These are phyloP conservation scores for Alentia gelatinosa DNA, from an alignment of 2,888 invertebrate genomes.

Conservation along the genomic window DNA sequence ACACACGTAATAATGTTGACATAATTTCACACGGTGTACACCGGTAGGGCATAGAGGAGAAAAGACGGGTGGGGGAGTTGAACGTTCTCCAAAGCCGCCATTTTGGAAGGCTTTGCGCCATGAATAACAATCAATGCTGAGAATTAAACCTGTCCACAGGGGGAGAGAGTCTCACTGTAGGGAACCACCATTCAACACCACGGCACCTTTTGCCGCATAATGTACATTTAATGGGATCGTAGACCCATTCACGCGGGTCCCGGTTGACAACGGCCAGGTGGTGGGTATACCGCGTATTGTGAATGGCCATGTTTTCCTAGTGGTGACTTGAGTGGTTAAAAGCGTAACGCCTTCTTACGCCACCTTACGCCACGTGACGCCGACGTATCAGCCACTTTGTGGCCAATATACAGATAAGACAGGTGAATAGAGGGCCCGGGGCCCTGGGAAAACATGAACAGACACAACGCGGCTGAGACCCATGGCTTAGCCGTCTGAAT, in stretches of 20 bases:
- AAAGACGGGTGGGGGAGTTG: neutral
- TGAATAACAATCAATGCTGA: neutral
- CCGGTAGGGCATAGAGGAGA: no score
- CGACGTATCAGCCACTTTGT: neutral
- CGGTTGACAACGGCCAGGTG: neutral
- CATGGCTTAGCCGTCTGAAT: neutral
- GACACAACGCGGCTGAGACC: neutral
- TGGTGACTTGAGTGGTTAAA: neutral
- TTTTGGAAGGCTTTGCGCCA: neutral
- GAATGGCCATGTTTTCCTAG: neutral
- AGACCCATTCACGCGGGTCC: neutral
- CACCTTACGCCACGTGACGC: neutral
- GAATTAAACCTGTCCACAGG: neutral
- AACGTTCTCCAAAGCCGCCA: neutral
- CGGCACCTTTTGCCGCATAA: no score
- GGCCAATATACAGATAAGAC: slow-evolving; percentile 4
- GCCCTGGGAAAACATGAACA: neutral
- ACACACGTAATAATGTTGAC: slow-evolving; percentile 3
- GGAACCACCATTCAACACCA: neutral
- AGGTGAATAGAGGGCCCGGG: neutral
- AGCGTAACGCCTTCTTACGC: neutral
- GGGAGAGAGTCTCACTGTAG: no score
- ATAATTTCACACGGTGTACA: neutral
- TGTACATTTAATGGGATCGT: neutral
- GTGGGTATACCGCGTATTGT: neutral